Evolutionary conservation across 2,797 vertebrate genomes (phyloP), one percentile per base, ranked within the genome.

Genomic region (Eremophila alpestris): DNA sequence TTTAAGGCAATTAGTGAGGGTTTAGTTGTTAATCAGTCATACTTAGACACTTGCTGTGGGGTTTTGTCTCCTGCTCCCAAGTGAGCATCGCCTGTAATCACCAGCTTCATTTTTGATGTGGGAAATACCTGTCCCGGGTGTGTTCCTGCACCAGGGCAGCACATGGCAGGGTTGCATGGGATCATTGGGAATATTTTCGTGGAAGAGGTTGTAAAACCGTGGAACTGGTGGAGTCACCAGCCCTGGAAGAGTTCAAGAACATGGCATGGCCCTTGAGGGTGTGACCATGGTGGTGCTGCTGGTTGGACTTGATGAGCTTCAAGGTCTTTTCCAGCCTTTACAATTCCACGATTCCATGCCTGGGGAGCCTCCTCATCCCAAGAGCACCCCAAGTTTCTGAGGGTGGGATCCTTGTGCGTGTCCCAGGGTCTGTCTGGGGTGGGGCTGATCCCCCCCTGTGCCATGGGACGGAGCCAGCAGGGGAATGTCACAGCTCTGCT

Each of bases 381-480:
- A 38, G 19, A 0, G 1, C 51, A 56, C 11, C 81, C 84, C 24
- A 4, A 1, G 1, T 8, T 69, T 67, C 45, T 0, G 1, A 11
- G 23, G 32, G 3, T 60, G 36, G 1, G 16, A 45, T 64, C 74
- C 51, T 26, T 7, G 0, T 9, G 59, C 41, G 2, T 55, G 4
- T 43, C 10, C 34, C 54, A 29, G 43, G 36, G 7, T 13, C 40
- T 51, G 54, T 17, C 26, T 27, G 40, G 36, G 36, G n/a, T 58
- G 88, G 64, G 38, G 38, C 4, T 7, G 7, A 29, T 34, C 27
- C 34, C 16, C 24, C 24, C 7, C 38, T 41, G 0, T 9, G 32
- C 59, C 0, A 10, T 18, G 62, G 16, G 0, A 20, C 18, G 2
- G 17, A 52, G 46, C 51, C 2, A 4, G 49, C 0, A 0, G 0